Conservation (phyloP, 2,888 invertebrate genomes). For the Camponotus fellah region DNA sequence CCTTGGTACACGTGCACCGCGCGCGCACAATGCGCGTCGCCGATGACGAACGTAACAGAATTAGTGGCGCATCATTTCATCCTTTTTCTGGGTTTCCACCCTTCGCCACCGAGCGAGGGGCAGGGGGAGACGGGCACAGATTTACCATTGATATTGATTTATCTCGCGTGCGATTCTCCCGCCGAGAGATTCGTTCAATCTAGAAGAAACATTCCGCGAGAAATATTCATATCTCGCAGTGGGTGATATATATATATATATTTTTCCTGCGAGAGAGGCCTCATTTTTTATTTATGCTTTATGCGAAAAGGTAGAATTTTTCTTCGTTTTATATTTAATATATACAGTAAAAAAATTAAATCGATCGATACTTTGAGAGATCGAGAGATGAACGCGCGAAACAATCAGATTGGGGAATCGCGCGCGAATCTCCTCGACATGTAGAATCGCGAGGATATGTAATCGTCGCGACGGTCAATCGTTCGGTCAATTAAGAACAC, state of each 20-base stretch:
- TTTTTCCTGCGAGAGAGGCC: not conserved
- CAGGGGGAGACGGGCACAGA: not conserved
- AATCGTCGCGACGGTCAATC: constrained; percentile 58
- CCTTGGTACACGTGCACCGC: constrained; percentile 71
- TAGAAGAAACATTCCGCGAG: not conserved
- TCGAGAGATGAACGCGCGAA: not conserved
- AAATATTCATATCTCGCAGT: not conserved
- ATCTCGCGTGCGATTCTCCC: not conserved
- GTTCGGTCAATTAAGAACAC: constrained; percentile 71
- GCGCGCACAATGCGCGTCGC: constrained; percentile 70
- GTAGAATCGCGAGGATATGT: constrained; percentile 26
- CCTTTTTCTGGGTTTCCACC: constrained; percentile 77
- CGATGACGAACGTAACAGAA: constrained; percentile 81
- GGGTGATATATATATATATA: not conserved
- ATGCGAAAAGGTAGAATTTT: not conserved
- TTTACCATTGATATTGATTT: constrained; percentile 54
- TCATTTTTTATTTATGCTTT: not conserved
- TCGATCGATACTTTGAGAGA: not conserved
- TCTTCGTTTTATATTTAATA: not conserved
- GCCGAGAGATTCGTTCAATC: not conserved
- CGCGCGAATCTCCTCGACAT: not conserved
- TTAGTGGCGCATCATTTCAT: constrained; percentile 83
- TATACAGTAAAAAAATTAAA: not conserved
- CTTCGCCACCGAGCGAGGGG: constrained; percentile 24
- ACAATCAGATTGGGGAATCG: not conserved